A percentile compares a stretch with the other conserved stretches of the same genome.
Conservation (phyloP, 2,797 vertebrate species). For the Potorous gilbertii region DNA sequence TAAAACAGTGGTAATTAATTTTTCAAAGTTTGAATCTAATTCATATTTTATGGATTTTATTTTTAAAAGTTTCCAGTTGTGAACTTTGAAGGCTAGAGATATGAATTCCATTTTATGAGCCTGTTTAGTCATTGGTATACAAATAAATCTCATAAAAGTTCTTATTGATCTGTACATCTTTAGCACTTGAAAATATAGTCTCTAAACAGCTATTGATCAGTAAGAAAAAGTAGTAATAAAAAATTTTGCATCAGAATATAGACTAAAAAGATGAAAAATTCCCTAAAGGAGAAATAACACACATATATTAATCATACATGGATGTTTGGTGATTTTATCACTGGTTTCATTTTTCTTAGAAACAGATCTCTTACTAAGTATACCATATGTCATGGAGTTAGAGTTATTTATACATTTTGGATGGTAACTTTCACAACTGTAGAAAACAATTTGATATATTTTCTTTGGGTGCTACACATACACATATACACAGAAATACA, state of each 20-base stretch:
- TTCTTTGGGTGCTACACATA: neutral
- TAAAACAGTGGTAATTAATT: constrained; percentile 2
- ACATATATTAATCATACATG: constrained; percentile 26
- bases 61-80: constrained; percentile 28
- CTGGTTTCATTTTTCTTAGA: constrained; percentile 44
- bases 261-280: constrained; percentile 44
- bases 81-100: constrained; percentile 39
- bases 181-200: constrained; percentile 49
- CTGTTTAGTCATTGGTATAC: constrained; percentile 37
- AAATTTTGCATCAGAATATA: constrained; percentile 43
- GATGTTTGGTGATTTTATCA: constrained; percentile 37
- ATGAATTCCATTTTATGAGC: constrained; percentile 42
- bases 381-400: neutral
- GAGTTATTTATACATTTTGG: neutral
- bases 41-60: constrained; percentile 9
- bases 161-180: constrained; percentile 56
- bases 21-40: constrained; percentile 48
- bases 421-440: neutral
- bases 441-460: neutral
- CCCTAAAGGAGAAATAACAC: neutral
- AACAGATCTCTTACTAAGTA: constrained; percentile 36
- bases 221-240: constrained; percentile 21
- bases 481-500: neutral
- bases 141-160: constrained; percentile 62
- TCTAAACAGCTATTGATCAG: constrained; percentile 49